A percentile compares a stretch with the other conserved stretches of the same genome.
Evolutionary conservation across 2,797 vertebrate genomes (phyloP).

Genomic region (Gastrophryne carolinensis): DNA sequence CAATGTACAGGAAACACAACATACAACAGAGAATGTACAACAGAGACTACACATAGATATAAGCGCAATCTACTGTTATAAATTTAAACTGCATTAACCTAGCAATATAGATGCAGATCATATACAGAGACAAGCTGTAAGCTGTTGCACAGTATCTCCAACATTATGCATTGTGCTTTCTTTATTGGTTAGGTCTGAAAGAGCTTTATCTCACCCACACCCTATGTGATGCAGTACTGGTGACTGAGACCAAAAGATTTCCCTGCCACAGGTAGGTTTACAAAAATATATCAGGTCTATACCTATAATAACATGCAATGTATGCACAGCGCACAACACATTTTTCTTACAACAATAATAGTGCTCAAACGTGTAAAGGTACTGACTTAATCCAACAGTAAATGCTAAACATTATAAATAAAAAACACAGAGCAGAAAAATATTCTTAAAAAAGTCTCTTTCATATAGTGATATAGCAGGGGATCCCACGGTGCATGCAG

Average conservation of each 20-base stretch:
- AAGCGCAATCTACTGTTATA: neutral
- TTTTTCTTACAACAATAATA: neutral
- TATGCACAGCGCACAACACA: neutral
- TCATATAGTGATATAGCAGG: too few species aligned
- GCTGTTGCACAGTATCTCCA: neutral
- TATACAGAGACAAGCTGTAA: neutral
- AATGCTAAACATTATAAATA: too few species aligned
- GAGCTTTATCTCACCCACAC: conserved; percentile 77
- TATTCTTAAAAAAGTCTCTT: too few species aligned
- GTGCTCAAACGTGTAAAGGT: neutral
- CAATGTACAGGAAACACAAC: too few species aligned
- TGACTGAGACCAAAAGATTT: conserved; percentile 78
- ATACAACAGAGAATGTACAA: too few species aligned
- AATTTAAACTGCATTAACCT: neutral
- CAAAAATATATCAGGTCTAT: neutral
- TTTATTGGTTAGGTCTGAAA: conserved; percentile 67
- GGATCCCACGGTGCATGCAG: too few species aligned
- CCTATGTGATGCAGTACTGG: conserved; percentile 78
- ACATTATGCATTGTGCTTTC: neutral
- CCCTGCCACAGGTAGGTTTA: conserved; percentile 78
- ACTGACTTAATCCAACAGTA: too few species aligned
- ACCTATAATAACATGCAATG: neutral
- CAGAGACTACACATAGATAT: too few species aligned
- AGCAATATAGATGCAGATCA: neutral
- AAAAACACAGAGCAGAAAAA: too few species aligned